These are phyloP conservation scores for Brachionus koreanus DNA, from an alignment of 1,140 invertebrate species.

Conservation along the genomic window DNA sequence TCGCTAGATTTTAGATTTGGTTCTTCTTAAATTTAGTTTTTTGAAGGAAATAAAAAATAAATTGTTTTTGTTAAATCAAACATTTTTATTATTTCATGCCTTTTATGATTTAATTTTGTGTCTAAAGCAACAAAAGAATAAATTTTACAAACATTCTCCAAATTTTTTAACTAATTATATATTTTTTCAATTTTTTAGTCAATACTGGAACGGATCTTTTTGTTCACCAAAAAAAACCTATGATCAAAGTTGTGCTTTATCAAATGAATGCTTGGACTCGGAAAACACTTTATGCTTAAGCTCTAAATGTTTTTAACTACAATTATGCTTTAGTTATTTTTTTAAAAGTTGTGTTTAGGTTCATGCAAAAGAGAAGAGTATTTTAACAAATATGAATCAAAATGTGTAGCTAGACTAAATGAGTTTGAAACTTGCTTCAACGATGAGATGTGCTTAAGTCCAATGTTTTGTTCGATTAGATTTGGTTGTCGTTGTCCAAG, in stretches of 20 bases:
- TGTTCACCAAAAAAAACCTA: neutral
- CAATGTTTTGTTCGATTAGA: constrained; percentile 10
- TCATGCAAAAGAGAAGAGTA: neutral
- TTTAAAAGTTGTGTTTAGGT: neutral
- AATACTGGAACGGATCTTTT: neutral
- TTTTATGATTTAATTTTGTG: too few relatives aligned
- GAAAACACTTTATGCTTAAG: neutral
- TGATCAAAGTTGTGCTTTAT: neutral
- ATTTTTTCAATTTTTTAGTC: neutral
- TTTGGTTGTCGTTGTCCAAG: neutral
- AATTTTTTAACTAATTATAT: neutral
- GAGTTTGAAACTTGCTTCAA: neutral
- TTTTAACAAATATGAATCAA: neutral
- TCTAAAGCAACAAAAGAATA: too few relatives aligned
- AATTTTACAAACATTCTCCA: neutral
- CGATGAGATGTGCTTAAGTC: neutral
- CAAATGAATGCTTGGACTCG: neutral
- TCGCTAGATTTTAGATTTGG: too few relatives aligned
- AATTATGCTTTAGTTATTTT: neutral
- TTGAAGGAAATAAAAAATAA: too few relatives aligned
- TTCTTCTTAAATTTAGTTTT: too few relatives aligned
- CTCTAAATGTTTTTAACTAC: neutral
- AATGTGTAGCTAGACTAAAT: neutral
- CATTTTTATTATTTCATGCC: too few relatives aligned
- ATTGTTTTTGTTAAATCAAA: too few relatives aligned